These are phyloP conservation scores for Aldabrachelys gigantea DNA, from an alignment of 2,113 vertebrate genomes.

Conservation along the genomic window DNA sequence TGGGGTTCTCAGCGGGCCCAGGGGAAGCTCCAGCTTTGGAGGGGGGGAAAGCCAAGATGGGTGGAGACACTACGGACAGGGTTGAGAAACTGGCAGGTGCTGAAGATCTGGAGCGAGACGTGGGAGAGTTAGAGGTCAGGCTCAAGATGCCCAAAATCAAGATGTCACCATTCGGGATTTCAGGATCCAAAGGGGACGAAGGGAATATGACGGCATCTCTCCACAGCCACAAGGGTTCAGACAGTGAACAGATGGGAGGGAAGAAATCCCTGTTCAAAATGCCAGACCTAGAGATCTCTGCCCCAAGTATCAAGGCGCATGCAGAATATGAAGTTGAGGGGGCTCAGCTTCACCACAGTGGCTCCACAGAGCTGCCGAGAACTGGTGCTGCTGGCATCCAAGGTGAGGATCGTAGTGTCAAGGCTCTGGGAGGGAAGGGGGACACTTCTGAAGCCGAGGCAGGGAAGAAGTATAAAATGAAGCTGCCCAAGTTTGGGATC, in stretches of 20 bases:
- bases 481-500: constrained; percentile 83
- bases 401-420: background rate
- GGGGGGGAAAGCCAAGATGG: background rate
- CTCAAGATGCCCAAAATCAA: constrained; percentile 70
- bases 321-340: constrained; percentile 59
- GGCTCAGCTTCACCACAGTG: background rate
- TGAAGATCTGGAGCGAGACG: constrained; percentile 6
- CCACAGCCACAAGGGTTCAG: background rate
- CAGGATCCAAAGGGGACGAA: constrained; percentile 14
- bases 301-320: constrained; percentile 54
- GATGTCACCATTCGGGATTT: constrained; percentile 71
- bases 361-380: background rate
- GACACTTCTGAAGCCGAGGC: constrained; percentile 51
- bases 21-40: background rate
- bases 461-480: constrained; percentile 61
- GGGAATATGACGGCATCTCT: background rate
- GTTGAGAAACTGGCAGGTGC: background rate
- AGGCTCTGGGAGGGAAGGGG: constrained; percentile 76
- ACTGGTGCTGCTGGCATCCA: background rate
- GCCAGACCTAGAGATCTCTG: constrained; percentile 70
- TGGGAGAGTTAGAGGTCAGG: constrained; percentile 49
- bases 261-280: constrained; percentile 35
- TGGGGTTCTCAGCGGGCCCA: constrained; percentile 38
- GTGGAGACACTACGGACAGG: background rate
- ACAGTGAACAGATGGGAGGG: background rate